phyloP scores from a whole-genome alignment of 2,113 vertebrate genomes.

The Mormyrus lacerda region DNA sequence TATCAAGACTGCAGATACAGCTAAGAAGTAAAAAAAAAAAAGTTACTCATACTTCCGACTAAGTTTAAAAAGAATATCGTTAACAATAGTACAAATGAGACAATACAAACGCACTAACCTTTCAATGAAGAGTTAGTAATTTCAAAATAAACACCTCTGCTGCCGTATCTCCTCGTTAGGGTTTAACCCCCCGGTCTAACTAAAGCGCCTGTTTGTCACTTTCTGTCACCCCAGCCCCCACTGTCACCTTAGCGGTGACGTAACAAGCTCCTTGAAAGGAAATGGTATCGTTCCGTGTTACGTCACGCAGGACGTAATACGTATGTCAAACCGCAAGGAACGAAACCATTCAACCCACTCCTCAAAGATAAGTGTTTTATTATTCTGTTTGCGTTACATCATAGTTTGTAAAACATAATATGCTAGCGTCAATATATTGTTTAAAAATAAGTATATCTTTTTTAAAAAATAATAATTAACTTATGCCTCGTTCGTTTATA shows the following conservation, averaged over 20 bases:
- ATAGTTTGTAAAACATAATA: not conserved
- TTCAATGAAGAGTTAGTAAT: not conserved
- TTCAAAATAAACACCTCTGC: not conserved
- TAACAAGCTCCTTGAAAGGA: conserved; percentile 11
- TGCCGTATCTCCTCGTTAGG: not conserved
- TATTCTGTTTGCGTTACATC: not conserved
- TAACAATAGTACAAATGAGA: not conserved
- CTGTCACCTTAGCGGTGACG: conserved; percentile 30
- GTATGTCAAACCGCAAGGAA: not conserved
- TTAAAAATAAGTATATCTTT: not conserved
- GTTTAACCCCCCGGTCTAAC: conserved; percentile 18
- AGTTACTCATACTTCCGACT: not conserved
- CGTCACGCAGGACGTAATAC: not conserved
- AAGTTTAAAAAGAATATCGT: not conserved
- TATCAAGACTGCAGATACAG: not conserved
- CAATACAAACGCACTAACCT: not conserved
- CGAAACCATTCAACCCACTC: not conserved
- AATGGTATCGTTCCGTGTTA: not conserved
- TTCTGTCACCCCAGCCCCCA: conserved; percentile 25
- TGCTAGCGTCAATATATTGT: too few species aligned
- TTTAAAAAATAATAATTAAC: not conserved
- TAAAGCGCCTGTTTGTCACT: conserved; percentile 39
- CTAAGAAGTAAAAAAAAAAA: not conserved
- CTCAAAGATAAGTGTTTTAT: not conserved
- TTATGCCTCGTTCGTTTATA: not conserved